Conservation (phyloP, 2,888 invertebrate species). For the Lycia hirtaria region DNA sequence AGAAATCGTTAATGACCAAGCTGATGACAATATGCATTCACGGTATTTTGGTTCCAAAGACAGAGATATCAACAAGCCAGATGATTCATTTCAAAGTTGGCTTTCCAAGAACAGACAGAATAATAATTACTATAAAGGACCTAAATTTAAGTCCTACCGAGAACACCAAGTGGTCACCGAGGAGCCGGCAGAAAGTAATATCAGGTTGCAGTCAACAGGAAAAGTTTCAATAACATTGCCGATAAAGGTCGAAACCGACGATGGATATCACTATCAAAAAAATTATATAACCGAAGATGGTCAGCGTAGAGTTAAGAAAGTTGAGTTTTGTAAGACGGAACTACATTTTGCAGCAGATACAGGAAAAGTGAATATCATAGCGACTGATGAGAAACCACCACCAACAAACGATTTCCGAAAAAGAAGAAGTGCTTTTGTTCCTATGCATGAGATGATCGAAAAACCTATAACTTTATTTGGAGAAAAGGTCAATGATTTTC, state of each 20-base stretch:
- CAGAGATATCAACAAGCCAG: constrained; percentile 53
- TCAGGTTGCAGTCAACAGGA: constrained; percentile 70
- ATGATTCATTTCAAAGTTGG: constrained; percentile 77
- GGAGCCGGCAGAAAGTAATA: constrained; percentile 61
- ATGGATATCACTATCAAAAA: constrained; percentile 54
- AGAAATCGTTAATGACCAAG: constrained; percentile 84
- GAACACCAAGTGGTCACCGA: constrained; percentile 59
- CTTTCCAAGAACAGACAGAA: constrained; percentile 69
- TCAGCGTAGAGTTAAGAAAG: constrained; percentile 88
- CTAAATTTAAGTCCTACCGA: constrained; percentile 58
- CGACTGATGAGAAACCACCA: constrained; percentile 94
- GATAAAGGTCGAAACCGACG: constrained; percentile 62
- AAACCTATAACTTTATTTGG: constrained; percentile 89
- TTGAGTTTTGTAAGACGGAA: constrained; percentile 95
- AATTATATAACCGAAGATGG: constrained; percentile 61
- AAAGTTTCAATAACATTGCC: constrained; percentile 77
- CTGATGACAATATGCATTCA: constrained; percentile 52
- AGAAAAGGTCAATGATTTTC: constrained; percentile 61
- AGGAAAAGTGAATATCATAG: constrained; percentile 94
- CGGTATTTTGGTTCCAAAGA: constrained; percentile 52
- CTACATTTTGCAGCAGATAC: constrained; percentile 95
- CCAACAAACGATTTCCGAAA: constrained; percentile 92
- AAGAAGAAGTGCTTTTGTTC: constrained; percentile 85
- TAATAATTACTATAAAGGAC: constrained; percentile 58
- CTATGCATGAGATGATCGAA: constrained; percentile 71